Evolutionary conservation across 2,113 vertebrate species (phyloP).

Genomic region (Varanus komodoensis): DNA sequence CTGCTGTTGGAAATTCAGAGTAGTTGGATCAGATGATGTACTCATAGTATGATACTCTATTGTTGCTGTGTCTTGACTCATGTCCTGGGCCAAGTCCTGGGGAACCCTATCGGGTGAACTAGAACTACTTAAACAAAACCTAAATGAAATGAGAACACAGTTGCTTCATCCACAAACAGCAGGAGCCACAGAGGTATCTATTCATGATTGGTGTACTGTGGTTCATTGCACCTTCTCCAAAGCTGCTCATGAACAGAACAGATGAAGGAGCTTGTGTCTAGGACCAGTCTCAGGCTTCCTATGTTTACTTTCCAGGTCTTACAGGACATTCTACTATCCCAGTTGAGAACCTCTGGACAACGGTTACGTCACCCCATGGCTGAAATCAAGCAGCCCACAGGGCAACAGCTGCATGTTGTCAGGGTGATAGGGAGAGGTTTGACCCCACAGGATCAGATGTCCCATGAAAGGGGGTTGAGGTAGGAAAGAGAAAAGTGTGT

Average conservation of each 20-base stretch:
- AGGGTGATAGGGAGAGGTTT: too few species aligned
- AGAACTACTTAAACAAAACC: neutral
- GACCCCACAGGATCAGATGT: too few species aligned
- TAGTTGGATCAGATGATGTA: constrained; percentile 33
- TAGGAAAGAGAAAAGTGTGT: too few species aligned
- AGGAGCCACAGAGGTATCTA: neutral
- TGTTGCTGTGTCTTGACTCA: neutral
- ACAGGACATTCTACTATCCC: neutral
- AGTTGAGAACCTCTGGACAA: too few species aligned
- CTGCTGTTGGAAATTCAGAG: constrained; percentile 51
- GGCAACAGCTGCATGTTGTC: too few species aligned
- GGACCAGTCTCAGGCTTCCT: neutral
- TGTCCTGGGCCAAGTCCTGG: neutral
- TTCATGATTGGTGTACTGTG: neutral
- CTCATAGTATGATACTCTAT: constrained; percentile 30
- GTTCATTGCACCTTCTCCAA: too few species aligned
- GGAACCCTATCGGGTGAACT: too few species aligned
- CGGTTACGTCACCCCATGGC: too few species aligned
- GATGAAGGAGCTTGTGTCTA: neutral
- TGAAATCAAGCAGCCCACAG: too few species aligned
- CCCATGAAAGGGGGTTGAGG: too few species aligned
- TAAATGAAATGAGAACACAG: too few species aligned
- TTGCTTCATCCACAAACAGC: too few species aligned
- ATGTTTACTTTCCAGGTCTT: neutral
- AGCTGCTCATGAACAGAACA: neutral